Evolutionary conservation across 2,113 vertebrate genomes (phyloP).

Genomic region (Gobio gobio): DNA sequence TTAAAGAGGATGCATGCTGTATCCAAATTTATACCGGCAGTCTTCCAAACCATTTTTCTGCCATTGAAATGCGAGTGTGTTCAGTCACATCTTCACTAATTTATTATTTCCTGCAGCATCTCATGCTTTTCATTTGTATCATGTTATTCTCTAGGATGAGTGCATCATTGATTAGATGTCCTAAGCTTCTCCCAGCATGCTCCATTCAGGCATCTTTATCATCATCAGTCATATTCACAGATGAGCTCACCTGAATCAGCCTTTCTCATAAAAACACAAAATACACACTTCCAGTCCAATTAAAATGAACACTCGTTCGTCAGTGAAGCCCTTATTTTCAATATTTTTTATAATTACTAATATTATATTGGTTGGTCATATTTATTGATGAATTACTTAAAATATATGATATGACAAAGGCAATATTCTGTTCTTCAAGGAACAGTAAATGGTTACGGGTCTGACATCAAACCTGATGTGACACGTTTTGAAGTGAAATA

Average conservation of each 20-base stretch:
- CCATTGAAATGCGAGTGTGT: background rate
- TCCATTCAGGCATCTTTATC: conserved; percentile 1
- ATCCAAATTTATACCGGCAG: background rate
- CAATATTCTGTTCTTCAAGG: no score
- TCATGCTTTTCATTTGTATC: conserved; percentile 28
- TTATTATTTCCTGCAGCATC: background rate
- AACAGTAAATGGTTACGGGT: no score
- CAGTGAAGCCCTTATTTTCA: no score
- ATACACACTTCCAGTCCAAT: no score
- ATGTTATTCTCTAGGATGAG: background rate
- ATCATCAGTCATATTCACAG: conserved; percentile 5
- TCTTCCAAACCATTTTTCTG: background rate
- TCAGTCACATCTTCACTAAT: background rate
- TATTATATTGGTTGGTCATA: no score
- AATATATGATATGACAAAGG: no score
- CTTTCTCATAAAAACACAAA: background rate
- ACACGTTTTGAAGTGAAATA: no score
- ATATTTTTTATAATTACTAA: no score
- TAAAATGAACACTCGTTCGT: no score
- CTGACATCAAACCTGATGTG: no score
- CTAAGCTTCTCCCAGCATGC: background rate
- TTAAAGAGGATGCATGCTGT: background rate
- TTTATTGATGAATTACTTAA: no score
- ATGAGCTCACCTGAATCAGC: background rate
- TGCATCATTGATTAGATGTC: conserved; percentile 27